Base-by-base conservation (phyloP, 2,888 invertebrate species). In the Xylophagus ater region DNA sequence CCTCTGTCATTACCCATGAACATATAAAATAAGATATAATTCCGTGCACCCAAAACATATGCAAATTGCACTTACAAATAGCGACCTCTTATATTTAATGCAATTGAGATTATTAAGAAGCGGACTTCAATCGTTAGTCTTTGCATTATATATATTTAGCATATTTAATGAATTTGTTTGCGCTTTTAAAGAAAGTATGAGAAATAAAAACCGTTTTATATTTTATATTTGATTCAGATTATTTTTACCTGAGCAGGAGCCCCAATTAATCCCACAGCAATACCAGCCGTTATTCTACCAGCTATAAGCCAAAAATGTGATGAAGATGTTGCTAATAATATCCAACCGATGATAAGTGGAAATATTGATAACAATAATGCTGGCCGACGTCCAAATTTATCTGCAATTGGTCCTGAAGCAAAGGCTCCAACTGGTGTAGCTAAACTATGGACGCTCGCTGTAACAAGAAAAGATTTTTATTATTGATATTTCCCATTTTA, bases 391-490 rank as follows among this genome's bases (percentile, higher is more conserved):
- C 83, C 83, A 50, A 78, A 71, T 25, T 68, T 68, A 51, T 83
- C 83, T 66, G 81, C 76, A 34, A 81, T 59, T 0, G 80, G 72
- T 0, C 82, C 84, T 1, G 82, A 80, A 23, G 80, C 49, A 51
- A 84, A 62, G 1, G 82, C 77, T 1, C 83, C 84, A 1, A 82
- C 54, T 0, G 84, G 84, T 0, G 83, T 81, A 0, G 83, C 81
- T 39, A 81, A 73, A 19, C 83, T 83, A 55, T 84, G 84, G 9
- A 84, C 73, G 51, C 82, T 81, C 4, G 83, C 84, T 84, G 65
- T 7, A 56, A 56, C 25, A 35, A 35, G 32, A 42, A 30, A 4
- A 7, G 14, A 15, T 12, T 32, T 32, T 10, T 6, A 28, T 9
- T 25, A 25, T n/a, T 10, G 6, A 8, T 28, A 8, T 28, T 28